Evolutionary conservation across 2,797 vertebrate species (phyloP).

Genomic region (Botia kubotai): DNA sequence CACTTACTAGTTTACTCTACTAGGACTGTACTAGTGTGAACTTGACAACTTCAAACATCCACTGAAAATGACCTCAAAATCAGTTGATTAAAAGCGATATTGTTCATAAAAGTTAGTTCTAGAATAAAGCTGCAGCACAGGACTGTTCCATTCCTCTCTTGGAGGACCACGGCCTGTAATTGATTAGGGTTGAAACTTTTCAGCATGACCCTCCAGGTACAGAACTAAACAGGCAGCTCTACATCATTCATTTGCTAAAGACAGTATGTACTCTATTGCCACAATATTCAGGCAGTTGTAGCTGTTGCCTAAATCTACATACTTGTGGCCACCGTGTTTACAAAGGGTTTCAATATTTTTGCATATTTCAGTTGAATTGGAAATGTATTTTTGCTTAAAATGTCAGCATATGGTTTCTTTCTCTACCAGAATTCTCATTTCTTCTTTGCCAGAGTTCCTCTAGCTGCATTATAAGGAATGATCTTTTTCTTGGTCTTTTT

Average conservation of each 20-base stretch:
- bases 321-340: background rate
- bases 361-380: slow-evolving; percentile 2
- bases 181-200: no score
- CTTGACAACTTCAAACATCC: background rate
- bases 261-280: no score
- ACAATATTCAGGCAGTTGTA: background rate
- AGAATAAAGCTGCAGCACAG: no score
- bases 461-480: background rate
- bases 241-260: no score
- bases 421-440: background rate
- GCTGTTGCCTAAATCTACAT: background rate
- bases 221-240: no score
- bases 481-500: slow-evolving; percentile 34
- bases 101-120: no score
- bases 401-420: background rate
- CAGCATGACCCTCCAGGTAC: no score
- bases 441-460: background rate
- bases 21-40: no score
- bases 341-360: background rate
- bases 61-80: background rate
- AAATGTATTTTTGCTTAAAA: background rate
- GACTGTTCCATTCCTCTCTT: background rate
- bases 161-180: no score
- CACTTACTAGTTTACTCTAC: no score
- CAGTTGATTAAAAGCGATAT: no score